These are phyloP conservation scores for Pempheris klunzingeri DNA, from an alignment of 2,797 vertebrate species.

Conservation along the genomic window DNA sequence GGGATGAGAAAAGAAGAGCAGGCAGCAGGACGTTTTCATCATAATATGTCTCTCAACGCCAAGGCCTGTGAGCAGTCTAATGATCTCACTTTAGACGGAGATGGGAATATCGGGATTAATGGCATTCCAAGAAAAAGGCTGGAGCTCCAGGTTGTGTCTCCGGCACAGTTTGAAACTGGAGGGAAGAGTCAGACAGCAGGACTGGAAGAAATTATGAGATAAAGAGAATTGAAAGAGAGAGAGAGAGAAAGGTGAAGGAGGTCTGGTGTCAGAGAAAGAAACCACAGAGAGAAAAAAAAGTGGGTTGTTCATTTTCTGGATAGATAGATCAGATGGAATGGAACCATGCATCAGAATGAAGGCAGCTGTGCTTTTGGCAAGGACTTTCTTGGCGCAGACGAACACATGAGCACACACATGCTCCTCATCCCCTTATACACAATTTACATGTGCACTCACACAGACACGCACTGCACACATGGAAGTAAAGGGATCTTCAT, in stretches of 20 bases:
- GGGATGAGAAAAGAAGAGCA: constrained; percentile 49
- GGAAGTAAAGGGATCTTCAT: constrained; percentile 74
- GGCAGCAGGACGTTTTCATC: constrained; percentile 72
- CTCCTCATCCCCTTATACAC: constrained; percentile 40
- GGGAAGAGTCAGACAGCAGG: constrained; percentile 72
- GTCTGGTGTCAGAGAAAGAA: constrained; percentile 65
- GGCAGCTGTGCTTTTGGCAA: constrained; percentile 86
- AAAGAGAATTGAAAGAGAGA: constrained; percentile 72
- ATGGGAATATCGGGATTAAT: constrained; percentile 78
- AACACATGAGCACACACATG: constrained; percentile 54
- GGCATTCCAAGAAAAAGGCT: constrained; percentile 77
- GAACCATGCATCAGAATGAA: constrained; percentile 84
- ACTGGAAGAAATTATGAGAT: constrained; percentile 84
- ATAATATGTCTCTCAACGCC: constrained; percentile 75
- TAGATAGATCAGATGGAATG: constrained; percentile 87
- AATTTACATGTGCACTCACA: constrained; percentile 24
- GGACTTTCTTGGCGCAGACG: constrained; percentile 77
- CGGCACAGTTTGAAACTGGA: constrained; percentile 76
- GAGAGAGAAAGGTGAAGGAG: constrained; percentile 57
- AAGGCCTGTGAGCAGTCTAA: constrained; percentile 74
- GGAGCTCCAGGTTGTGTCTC: constrained; percentile 78
- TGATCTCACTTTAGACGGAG: constrained; percentile 84
- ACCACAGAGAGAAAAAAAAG: constrained; percentile 73
- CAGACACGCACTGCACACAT: constrained; percentile 41
- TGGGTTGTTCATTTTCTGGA: constrained; percentile 85